Evolutionary conservation across 2,888 invertebrate species (phyloP).

Genomic region (Melanchra persicariae): DNA sequence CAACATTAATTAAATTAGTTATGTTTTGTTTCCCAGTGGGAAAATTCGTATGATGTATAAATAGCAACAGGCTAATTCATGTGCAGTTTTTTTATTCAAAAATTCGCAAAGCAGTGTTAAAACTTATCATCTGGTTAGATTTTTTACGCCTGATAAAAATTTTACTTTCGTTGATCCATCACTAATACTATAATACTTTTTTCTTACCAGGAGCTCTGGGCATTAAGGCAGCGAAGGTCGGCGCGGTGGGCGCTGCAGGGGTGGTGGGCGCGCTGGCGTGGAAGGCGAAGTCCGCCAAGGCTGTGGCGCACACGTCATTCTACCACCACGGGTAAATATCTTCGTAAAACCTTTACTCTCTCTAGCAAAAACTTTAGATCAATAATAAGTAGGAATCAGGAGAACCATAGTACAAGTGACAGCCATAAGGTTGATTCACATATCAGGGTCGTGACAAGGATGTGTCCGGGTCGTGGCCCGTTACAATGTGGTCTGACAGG

Average conservation of each 20-base stretch:
- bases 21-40: not conserved
- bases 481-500: no score
- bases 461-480: no score
- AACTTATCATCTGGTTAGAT: no score
- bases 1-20: not conserved
- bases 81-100: not conserved
- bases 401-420: not conserved
- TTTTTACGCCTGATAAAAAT: no score
- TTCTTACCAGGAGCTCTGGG: conserved; percentile 77
- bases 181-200: no score
- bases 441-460: no score
- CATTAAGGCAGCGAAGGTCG: conserved; percentile 85
- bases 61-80: not conserved
- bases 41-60: not conserved
- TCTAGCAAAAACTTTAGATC: not conserved
- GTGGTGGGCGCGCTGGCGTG: conserved; percentile 83
- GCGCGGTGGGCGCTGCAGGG: conserved; percentile 78
- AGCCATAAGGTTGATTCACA: no score
- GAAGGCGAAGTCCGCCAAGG: conserved; percentile 80
- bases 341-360: not conserved
- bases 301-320: conserved; percentile 41
- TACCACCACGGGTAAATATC: conserved; percentile 62
- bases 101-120: not conserved
- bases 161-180: no score
- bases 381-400: not conserved